phyloP scores from a whole-genome alignment of 2,113 vertebrate genomes.

The Psilopogon haemacephalus region DNA sequence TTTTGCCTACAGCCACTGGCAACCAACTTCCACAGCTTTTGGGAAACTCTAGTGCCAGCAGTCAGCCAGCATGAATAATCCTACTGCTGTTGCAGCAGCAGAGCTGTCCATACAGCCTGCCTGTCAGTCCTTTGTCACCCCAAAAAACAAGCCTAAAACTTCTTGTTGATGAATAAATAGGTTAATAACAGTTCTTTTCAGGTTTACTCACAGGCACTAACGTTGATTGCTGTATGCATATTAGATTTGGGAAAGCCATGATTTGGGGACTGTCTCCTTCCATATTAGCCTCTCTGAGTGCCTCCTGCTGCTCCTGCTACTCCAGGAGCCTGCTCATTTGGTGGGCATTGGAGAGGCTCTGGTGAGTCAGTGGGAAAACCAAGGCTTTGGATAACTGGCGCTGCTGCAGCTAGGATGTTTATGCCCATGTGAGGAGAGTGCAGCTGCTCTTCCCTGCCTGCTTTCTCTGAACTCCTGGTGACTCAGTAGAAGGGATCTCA shows the following conservation, averaged over 20 bases:
- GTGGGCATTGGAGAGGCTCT: not conserved
- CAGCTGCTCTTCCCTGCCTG: not conserved
- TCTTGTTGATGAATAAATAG: not conserved
- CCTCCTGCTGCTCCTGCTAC: not conserved
- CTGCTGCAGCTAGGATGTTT: not conserved
- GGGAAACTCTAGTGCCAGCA: not conserved
- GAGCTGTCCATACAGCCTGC: not conserved
- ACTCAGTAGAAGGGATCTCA: not conserved
- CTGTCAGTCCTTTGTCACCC: not conserved
- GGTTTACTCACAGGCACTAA: not conserved
- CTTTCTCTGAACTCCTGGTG: not conserved
- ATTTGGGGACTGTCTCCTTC: not conserved
- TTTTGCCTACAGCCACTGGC: not conserved
- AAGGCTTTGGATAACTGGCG: not conserved
- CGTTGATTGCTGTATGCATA: accelerated
- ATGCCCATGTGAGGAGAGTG: not conserved
- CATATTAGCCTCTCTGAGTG: not conserved
- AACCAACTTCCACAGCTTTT: not conserved
- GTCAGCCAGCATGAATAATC: not conserved
- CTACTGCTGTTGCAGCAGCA: not conserved
- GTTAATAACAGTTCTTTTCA: not conserved
- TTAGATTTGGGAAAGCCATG: not conserved
- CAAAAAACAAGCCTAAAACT: not conserved
- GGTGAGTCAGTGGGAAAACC: not conserved
- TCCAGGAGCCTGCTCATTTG: not conserved